These are phyloP conservation scores for Nerophis ophidion DNA, from an alignment of 2,113 vertebrate genomes.

Conservation along the genomic window DNA sequence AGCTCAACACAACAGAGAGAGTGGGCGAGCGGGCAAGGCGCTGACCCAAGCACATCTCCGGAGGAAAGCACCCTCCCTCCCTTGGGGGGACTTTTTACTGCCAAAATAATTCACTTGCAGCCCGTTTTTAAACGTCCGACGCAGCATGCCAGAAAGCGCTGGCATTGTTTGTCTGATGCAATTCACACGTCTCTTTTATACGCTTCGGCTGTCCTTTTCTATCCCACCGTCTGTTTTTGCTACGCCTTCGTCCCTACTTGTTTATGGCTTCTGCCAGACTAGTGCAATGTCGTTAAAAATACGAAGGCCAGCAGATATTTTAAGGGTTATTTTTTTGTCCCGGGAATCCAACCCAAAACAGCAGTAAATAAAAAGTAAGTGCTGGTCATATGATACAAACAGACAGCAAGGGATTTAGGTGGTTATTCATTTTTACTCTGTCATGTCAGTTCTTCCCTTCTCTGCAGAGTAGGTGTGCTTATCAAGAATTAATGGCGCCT, in stretches of 20 bases:
- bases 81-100: slow-evolving; percentile 41
- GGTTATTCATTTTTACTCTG: slow-evolving; percentile 3
- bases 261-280: slow-evolving; percentile 11
- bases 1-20: slow-evolving; percentile 40
- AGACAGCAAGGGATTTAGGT: neutral
- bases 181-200: slow-evolving; percentile 7
- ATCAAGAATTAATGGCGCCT: slow-evolving; percentile 51
- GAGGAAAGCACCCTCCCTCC: slow-evolving; percentile 44
- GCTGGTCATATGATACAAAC: neutral
- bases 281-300: slow-evolving; percentile 13
- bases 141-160: slow-evolving; percentile 51
- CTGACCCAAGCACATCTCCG: slow-evolving; percentile 65
- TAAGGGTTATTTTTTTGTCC: neutral
- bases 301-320: neutral
- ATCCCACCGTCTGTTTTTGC: neutral
- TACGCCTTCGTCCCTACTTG: neutral
- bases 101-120: slow-evolving; percentile 60
- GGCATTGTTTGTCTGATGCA: slow-evolving; percentile 45
- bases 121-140: slow-evolving; percentile 29
- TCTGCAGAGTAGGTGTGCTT: slow-evolving; percentile 36
- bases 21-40: slow-evolving; percentile 40
- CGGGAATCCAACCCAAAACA: neutral
- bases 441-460: slow-evolving; percentile 5
- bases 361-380: slow-evolving; percentile 5
- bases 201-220: slow-evolving; percentile 5